Conservation (phyloP, 2,113 vertebrate genomes). For the Brienomyrus brachyistius region DNA sequence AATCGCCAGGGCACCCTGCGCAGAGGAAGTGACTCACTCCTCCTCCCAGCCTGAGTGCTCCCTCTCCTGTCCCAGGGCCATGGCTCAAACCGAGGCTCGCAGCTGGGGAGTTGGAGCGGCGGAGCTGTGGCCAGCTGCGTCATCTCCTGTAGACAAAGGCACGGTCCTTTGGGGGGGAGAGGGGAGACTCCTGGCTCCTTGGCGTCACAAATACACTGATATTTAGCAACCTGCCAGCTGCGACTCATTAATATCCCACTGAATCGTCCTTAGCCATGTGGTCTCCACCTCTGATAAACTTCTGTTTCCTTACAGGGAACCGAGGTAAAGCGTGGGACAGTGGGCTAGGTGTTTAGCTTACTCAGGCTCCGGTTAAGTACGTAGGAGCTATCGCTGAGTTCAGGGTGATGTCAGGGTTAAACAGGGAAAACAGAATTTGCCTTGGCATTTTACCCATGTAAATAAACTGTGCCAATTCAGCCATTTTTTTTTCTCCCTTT, state of each 20-base stretch:
- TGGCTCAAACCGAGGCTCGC: slow-evolving; percentile 3
- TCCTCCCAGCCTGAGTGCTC: slow-evolving; percentile 15
- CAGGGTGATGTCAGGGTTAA: not conserved
- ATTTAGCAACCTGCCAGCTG: not conserved
- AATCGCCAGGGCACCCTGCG: not conserved
- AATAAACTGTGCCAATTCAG: not conserved
- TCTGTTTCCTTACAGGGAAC: not conserved
- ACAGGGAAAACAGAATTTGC: not conserved
- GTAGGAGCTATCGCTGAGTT: not conserved
- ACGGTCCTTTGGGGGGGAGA: not conserved
- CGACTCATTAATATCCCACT: not conserved
- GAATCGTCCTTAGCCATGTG: not conserved
- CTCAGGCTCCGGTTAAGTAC: not conserved
- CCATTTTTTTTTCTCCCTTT: not conserved
- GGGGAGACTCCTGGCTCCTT: not conserved
- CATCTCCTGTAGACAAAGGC: not conserved
- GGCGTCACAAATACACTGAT: not conserved
- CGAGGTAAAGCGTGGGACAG: not conserved
- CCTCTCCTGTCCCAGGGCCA: not conserved
- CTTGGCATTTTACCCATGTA: not conserved
- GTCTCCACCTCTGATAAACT: not conserved
- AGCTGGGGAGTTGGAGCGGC: slow-evolving; percentile 16
- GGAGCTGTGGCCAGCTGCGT: not conserved
- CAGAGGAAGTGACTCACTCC: slow-evolving; percentile 35
- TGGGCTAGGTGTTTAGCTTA: not conserved